These are phyloP conservation scores for Hoplostethus atlanticus DNA, from an alignment of 2,797 vertebrate species.

Conservation along the genomic window DNA sequence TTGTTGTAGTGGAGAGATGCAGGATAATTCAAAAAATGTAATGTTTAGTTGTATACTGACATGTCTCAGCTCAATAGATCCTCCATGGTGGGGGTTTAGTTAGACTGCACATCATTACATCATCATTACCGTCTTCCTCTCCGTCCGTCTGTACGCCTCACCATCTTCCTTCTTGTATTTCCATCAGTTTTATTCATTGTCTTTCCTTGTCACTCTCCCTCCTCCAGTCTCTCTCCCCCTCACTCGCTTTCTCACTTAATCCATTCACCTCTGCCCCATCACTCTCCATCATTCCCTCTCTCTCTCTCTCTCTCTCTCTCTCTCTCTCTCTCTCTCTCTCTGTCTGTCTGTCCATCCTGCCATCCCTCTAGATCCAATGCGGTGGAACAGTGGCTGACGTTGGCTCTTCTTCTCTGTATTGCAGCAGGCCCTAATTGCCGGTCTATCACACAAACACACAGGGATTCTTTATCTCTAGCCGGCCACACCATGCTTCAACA, in stretches of 20 bases:
- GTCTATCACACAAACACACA: conserved; percentile 70
- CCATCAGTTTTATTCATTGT: conserved; percentile 38
- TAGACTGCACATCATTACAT: conserved; percentile 20
- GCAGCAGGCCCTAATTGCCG: conserved; percentile 74
- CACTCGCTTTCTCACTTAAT: conserved; percentile 33
- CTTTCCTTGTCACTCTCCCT: conserved; percentile 32
- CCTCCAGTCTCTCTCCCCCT: conserved; percentile 25
- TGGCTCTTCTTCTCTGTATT: conserved; percentile 62
- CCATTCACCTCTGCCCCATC: conserved; percentile 31
- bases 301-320: neutral
- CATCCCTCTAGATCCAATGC: conserved; percentile 50
- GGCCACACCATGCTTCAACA: conserved; percentile 66
- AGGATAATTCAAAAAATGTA: conserved; percentile 6
- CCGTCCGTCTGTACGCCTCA: conserved; percentile 23
- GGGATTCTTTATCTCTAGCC: conserved; percentile 70
- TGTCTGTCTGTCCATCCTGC: conserved; percentile 30
- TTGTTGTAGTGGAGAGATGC: conserved; percentile 6
- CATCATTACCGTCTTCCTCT: neutral
- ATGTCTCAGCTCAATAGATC: conserved; percentile 12
- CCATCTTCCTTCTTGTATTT: conserved; percentile 21
- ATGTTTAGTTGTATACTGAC: conserved; percentile 8
- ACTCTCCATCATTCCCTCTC: conserved; percentile 31
- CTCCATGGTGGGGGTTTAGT: neutral
- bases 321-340: conserved; percentile 24
- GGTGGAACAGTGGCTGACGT: conserved; percentile 66